Base-by-base conservation (phyloP, 2,113 vertebrate genomes). In the Urocitellus parryii region DNA sequence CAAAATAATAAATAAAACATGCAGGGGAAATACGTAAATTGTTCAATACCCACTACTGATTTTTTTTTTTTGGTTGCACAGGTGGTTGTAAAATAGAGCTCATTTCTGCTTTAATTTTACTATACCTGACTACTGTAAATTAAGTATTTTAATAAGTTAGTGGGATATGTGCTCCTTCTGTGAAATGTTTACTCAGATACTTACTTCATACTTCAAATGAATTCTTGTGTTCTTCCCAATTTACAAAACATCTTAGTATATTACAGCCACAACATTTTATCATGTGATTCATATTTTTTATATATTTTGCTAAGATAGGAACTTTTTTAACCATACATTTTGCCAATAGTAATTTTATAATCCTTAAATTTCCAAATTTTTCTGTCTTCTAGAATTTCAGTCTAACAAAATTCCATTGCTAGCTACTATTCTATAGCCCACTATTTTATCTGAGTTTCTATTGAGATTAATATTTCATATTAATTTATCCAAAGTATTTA, bases 361-460 rank as follows among this genome's bases (percentile, higher is more conserved):
- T 58, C 12, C 9, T 84, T 51, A 2, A 37, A 37, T 80, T 88
- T 85, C 34, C 11, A n/a, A 74, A 32, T 14, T 74, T 79, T 34
- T 0, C 48, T 58, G 2, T 83, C 13, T 39, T 67, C 74, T 67
- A n/a, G 9, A 91, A 84, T 84, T 80, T 24, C 17, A 68, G 2
- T n/a, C 67, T 80, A 80, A 61, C 4, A 48, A 34, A 73, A 70
- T 25, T 61, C 14, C 25, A 10, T 87, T 16, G 58, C 10, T 51
- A 5, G 8, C 2, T 37, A 16, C 4, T 12, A 68, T 11, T 5
- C 25, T 18, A 68, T 65, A 13, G 2, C 39, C 27, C 5, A 1
- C 90, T n/a, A 45, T 72, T 80, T 10, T 61, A 51, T 32, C 51
- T 45, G 11, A 22, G 78, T 42, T 70, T 24, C 10, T 61, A 76